These are phyloP conservation scores for Cheilosia vulpina DNA, from an alignment of 2,888 invertebrate genomes.

Conservation along the genomic window DNA sequence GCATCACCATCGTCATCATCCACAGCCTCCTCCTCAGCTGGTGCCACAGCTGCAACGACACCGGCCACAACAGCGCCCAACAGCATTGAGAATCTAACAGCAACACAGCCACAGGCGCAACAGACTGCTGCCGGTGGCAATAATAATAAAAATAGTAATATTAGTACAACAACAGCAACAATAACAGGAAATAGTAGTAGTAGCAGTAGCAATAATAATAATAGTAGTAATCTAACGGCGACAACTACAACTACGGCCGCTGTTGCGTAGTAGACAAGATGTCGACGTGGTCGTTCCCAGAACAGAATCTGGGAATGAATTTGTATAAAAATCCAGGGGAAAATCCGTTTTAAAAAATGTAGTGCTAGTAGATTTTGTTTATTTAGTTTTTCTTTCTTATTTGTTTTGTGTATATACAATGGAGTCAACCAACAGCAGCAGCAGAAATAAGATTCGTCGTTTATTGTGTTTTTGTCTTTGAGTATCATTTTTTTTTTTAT, in stretches of 20 bases:
- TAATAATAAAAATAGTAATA: slow-evolving; percentile 67
- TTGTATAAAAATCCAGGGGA: not conserved
- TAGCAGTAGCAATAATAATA: slow-evolving; percentile 69
- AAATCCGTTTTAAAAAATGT: not conserved
- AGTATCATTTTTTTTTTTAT: slow-evolving; percentile 3
- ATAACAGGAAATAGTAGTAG: slow-evolving; percentile 71
- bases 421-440: slow-evolving; percentile 45
- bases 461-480: slow-evolving; percentile 9
- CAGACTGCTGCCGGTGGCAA: slow-evolving; percentile 42
- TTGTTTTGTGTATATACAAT: not conserved
- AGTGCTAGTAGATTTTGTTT: not conserved
- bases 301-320: slow-evolving; percentile 55
- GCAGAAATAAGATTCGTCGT: slow-evolving; percentile 52
- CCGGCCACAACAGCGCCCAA: slow-evolving; percentile 77
- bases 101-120: not conserved
- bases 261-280: slow-evolving; percentile 83
- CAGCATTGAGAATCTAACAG: slow-evolving; percentile 65
- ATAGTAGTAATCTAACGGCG: slow-evolving; percentile 76
- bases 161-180: slow-evolving; percentile 74
- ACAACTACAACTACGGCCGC: slow-evolving; percentile 82
- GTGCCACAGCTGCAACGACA: slow-evolving; percentile 76
- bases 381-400: too few relatives aligned
- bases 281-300: slow-evolving; percentile 71
- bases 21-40: slow-evolving; percentile 74
- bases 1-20: slow-evolving; percentile 76